phyloP scores from a whole-genome alignment of 2,113 vertebrate genomes.

The Lampris incognitus region DNA sequence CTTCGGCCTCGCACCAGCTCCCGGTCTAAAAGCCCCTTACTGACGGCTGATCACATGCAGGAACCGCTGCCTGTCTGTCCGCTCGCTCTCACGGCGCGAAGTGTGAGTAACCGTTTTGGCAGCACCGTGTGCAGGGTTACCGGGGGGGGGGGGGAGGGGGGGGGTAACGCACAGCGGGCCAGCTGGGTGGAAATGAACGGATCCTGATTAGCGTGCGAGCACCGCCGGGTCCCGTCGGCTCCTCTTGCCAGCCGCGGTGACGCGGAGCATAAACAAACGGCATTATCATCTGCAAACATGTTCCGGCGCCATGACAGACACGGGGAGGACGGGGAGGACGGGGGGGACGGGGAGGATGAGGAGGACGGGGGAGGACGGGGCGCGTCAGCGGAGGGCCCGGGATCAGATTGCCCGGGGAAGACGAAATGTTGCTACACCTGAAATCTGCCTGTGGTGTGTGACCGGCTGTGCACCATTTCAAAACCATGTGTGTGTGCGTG shows the following conservation, averaged over 20 bases:
- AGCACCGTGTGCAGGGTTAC: slow-evolving; percentile 39
- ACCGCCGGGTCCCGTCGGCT: slow-evolving; percentile 38
- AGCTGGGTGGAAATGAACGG: slow-evolving; percentile 55
- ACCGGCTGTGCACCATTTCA: slow-evolving; percentile 15
- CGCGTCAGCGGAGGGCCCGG: slow-evolving; percentile 28
- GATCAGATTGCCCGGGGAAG: slow-evolving; percentile 15
- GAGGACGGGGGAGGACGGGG: too few species aligned
- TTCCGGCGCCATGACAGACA: slow-evolving; percentile 38
- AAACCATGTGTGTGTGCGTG: slow-evolving; percentile 5
- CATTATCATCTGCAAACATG: slow-evolving; percentile 60
- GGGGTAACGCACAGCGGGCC: slow-evolving; percentile 59
- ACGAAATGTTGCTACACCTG: slow-evolving; percentile 34
- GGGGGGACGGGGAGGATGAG: too few species aligned
- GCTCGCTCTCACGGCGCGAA: slow-evolving; percentile 29
- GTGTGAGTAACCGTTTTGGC: slow-evolving; percentile 27
- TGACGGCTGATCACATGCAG: slow-evolving; percentile 49
- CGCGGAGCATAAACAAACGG: slow-evolving; percentile 61
- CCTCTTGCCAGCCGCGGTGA: slow-evolving; percentile 45
- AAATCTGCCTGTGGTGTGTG: slow-evolving; percentile 48
- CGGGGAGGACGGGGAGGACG: too few species aligned
- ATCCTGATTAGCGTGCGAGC: slow-evolving; percentile 60
- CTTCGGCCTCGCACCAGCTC: slow-evolving; percentile 53
- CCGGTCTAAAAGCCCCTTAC: slow-evolving; percentile 37
- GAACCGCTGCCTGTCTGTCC: slow-evolving; percentile 32
- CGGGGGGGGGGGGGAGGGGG: slow-evolving; percentile 2